phyloP scores from a whole-genome alignment of 2,888 invertebrate species.

The Colostygia pectinataria region DNA sequence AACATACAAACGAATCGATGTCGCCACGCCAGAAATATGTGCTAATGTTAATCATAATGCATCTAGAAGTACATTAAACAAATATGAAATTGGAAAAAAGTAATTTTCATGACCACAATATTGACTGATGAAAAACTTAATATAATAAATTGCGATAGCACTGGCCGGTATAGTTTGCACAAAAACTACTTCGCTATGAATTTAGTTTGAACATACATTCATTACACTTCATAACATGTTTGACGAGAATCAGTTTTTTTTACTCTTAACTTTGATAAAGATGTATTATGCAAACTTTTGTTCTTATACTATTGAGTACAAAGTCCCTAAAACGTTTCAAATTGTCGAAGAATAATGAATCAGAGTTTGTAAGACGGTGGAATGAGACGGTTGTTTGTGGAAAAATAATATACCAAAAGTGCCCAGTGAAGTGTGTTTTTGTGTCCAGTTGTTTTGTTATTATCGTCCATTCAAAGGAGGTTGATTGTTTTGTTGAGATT shows the following conservation, averaged over 20 bases:
- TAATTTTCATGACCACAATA: too few relatives aligned
- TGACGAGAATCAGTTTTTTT: slow-evolving; percentile 9
- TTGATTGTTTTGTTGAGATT: not conserved
- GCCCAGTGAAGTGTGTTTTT: not conserved
- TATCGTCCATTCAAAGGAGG: not conserved
- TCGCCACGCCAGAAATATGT: too few relatives aligned
- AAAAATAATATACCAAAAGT: too few relatives aligned
- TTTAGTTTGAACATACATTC: not conserved
- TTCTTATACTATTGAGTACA: not conserved
- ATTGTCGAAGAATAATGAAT: not conserved
- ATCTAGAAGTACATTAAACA: too few relatives aligned
- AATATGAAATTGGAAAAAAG: too few relatives aligned
- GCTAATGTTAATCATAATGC: too few relatives aligned
- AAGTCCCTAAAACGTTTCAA: not conserved
- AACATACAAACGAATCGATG: too few relatives aligned
- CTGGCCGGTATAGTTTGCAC: too few relatives aligned
- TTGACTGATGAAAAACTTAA: too few relatives aligned
- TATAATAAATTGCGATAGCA: not conserved
- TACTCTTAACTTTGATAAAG: too few relatives aligned
- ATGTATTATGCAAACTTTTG: too few relatives aligned
- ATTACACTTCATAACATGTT: not conserved
- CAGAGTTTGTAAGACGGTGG: slow-evolving; percentile 5
- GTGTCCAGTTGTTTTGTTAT: not conserved
- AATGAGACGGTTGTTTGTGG: slow-evolving; percentile 5
- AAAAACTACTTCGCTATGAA: not conserved